Evolutionary conservation across 2,113 vertebrate species (phyloP).

Genomic region (Pelecanoides urinatrix): DNA sequence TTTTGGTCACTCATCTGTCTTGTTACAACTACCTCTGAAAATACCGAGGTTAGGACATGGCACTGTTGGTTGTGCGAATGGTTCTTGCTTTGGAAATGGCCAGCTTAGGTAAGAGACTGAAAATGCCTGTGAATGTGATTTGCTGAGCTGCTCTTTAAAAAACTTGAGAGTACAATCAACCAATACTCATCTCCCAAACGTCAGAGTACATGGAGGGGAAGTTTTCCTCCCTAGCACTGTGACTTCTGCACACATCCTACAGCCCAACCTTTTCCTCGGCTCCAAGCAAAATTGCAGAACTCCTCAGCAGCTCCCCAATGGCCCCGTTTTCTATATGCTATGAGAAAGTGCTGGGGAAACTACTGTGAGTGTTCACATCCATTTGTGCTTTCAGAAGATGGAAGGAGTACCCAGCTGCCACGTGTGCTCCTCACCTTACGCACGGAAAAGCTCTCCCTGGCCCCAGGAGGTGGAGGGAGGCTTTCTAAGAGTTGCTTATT

Average conservation of each 20-base stretch:
- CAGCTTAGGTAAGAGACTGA: background rate
- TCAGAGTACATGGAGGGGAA: rapidly evolving
- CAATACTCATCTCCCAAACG: background rate
- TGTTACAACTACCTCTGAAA: background rate
- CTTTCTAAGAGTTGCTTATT: background rate
- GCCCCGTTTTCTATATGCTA: background rate
- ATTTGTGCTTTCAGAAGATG: background rate
- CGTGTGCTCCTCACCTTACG: rapidly evolving
- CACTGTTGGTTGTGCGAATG: background rate
- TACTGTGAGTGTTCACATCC: background rate
- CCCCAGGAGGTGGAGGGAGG: background rate
- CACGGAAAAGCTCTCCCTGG: background rate
- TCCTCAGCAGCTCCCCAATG: background rate
- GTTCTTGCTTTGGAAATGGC: background rate
- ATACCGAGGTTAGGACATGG: rapidly evolving
- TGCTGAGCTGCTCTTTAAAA: background rate
- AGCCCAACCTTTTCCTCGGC: background rate
- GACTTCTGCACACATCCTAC: background rate
- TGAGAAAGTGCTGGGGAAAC: background rate
- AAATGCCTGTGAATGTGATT: background rate
- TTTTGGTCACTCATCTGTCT: background rate
- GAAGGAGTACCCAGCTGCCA: background rate
- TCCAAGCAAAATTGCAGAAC: background rate
- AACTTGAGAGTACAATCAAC: background rate
- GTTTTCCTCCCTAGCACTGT: background rate